Evolutionary conservation across 2,888 invertebrate genomes (phyloP).

Genomic region (Cheilosia pagana): DNA sequence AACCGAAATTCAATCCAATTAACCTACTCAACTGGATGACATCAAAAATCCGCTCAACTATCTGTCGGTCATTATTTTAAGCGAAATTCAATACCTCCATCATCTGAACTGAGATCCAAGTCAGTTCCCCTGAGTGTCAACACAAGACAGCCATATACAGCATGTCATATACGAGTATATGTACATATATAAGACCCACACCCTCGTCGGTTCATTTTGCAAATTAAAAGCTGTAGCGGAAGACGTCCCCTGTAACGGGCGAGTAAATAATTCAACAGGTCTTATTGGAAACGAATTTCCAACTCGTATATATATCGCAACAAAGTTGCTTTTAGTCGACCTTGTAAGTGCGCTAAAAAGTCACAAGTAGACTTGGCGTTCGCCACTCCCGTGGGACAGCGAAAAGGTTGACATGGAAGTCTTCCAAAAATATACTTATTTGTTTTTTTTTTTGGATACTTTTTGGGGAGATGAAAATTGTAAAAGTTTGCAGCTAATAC

Average conservation of each 20-base stretch:
- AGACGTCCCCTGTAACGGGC: not conserved
- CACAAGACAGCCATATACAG: constrained; percentile 10
- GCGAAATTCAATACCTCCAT: constrained; percentile 33
- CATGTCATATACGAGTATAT: not conserved
- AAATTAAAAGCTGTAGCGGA: constrained; percentile 37
- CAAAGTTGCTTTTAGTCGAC: constrained; percentile 4
- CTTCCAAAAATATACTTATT: not conserved
- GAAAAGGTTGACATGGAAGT: constrained; percentile 31
- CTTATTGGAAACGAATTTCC: constrained; percentile 37
- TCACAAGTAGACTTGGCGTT: not conserved
- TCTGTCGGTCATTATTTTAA: constrained; percentile 32
- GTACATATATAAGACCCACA: not conserved
- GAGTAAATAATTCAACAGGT: constrained; percentile 57
- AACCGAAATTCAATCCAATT: constrained; percentile 23
- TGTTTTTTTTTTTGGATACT: not conserved
- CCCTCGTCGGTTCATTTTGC: constrained; percentile 21
- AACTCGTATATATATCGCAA: constrained; percentile 18
- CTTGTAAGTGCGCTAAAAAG: constrained; percentile 2
- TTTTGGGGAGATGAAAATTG: constrained; percentile 19
- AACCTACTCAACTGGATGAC: constrained; percentile 35
- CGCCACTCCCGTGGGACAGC: constrained; percentile 16
- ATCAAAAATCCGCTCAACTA: constrained; percentile 33
- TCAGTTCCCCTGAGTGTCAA: not conserved
- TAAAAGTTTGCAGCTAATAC: constrained; percentile 53
- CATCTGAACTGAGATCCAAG: not conserved